Evolutionary conservation across 2,888 invertebrate genomes (phyloP).

Genomic region (Anagyrus pseudococci): DNA sequence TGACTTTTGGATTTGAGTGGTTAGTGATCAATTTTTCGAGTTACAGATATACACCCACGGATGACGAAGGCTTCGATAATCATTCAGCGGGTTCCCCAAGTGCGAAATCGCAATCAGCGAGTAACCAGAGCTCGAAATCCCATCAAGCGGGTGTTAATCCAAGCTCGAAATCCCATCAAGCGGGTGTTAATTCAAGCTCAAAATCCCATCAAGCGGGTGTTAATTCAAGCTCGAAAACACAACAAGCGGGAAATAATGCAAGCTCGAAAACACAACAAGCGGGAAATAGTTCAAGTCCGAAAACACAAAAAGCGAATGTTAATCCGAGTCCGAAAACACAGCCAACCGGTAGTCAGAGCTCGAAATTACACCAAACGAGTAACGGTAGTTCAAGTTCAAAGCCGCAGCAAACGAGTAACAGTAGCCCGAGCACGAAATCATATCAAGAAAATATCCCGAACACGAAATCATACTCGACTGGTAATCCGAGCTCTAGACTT

Average conservation of each 20-base stretch:
- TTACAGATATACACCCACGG: constrained; percentile 35
- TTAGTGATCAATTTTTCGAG: constrained; percentile 43
- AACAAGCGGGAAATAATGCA: neutral
- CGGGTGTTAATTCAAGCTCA: neutral
- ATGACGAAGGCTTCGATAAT: constrained; percentile 55
- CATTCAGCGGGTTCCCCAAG: constrained; percentile 50
- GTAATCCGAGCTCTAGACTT: neutral
- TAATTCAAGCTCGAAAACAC: neutral
- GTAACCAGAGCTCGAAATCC: constrained; percentile 48
- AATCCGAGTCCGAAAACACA: constrained; percentile 40
- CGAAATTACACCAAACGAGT: constrained; percentile 39
- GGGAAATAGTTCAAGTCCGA: neutral
- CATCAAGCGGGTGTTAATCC: neutral
- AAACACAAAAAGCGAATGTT: neutral
- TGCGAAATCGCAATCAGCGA: constrained; percentile 45
- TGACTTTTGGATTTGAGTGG: neutral
- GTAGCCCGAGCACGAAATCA: neutral
- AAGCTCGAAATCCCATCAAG: neutral
- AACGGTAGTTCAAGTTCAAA: neutral
- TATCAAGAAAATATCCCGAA: neutral
- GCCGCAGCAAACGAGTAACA: neutral
- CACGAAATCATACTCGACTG: neutral
- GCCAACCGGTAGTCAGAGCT: constrained; percentile 46
- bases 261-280: neutral
- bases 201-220: neutral